Conservation (phyloP, 2,888 invertebrate species). For the Lasius fuliginosus region DNA sequence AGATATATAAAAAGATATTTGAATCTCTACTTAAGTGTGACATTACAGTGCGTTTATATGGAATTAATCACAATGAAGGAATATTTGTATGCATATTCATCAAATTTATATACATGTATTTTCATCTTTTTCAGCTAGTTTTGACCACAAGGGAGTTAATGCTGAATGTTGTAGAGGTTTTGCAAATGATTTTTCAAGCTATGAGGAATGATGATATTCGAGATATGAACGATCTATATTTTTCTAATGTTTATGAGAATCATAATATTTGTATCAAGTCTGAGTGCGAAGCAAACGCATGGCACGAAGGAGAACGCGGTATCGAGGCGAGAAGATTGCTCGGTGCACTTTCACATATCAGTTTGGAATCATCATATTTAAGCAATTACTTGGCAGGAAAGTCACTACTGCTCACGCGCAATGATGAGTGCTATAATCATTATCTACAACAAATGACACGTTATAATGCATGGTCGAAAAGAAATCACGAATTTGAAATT, state of each 20-base stretch:
- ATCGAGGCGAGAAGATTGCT: conserved; percentile 82
- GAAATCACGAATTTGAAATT: conserved; percentile 79
- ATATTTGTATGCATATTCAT: neutral
- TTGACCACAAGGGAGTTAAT: conserved; percentile 81
- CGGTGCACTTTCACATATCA: conserved; percentile 78
- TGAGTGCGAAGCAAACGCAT: conserved; percentile 79
- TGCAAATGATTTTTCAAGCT: conserved; percentile 81
- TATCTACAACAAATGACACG: conserved; percentile 81
- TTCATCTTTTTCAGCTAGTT: conserved; percentile 76
- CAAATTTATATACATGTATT: neutral
- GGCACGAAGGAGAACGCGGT: conserved; percentile 84
- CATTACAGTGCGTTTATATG: neutral
- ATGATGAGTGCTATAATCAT: conserved; percentile 75
- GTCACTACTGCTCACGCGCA: conserved; percentile 68
- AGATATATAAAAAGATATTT: conserved; percentile 1
- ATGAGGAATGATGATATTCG: conserved; percentile 84
- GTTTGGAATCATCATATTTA: conserved; percentile 80
- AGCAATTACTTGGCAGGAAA: conserved; percentile 82
- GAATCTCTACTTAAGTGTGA: neutral
- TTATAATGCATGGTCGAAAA: conserved; percentile 79
- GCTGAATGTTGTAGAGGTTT: conserved; percentile 79
- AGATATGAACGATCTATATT: conserved; percentile 84
- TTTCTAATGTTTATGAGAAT: conserved; percentile 81
- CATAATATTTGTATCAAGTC: conserved; percentile 75
- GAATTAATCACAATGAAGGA: neutral